These are phyloP conservation scores for Stenodema calcarata DNA, from an alignment of 2,888 invertebrate species.

Conservation along the genomic window DNA sequence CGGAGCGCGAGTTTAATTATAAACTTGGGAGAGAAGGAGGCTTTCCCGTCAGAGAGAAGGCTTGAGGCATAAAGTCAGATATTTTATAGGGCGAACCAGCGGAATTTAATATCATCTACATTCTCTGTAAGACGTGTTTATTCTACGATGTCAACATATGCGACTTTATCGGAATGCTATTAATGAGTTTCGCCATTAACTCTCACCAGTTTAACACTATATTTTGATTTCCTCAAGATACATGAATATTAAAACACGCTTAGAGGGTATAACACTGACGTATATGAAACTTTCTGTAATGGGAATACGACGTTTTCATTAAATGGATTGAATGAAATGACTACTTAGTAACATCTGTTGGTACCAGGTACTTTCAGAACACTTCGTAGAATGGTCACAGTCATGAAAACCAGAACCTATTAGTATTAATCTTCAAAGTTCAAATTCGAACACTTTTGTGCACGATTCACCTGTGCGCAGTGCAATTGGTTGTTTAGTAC, in stretches of 20 bases:
- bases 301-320: no score
- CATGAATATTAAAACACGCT: neutral
- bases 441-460: no score
- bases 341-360: no score
- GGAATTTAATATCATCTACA: conserved; percentile 30
- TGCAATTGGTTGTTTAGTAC: no score
- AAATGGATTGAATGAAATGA: no score
- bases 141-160: neutral
- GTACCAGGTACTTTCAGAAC: no score
- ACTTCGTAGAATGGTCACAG: no score
- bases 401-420: no score
- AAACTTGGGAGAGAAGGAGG: conserved; percentile 34
- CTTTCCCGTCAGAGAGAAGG: neutral
- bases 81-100: conserved; percentile 31
- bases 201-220: neutral
- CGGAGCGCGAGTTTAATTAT: conserved; percentile 37
- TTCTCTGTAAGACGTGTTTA: neutral
- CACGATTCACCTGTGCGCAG: no score
- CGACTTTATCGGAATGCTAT: neutral
- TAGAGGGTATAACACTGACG: neutral
- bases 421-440: no score
- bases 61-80: conserved; percentile 19
- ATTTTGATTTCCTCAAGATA: neutral
- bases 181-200: neutral
- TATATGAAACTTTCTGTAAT: no score